Evolutionary conservation across 2,113 vertebrate species (phyloP).

Genomic region (Salvelinus alpinus): DNA sequence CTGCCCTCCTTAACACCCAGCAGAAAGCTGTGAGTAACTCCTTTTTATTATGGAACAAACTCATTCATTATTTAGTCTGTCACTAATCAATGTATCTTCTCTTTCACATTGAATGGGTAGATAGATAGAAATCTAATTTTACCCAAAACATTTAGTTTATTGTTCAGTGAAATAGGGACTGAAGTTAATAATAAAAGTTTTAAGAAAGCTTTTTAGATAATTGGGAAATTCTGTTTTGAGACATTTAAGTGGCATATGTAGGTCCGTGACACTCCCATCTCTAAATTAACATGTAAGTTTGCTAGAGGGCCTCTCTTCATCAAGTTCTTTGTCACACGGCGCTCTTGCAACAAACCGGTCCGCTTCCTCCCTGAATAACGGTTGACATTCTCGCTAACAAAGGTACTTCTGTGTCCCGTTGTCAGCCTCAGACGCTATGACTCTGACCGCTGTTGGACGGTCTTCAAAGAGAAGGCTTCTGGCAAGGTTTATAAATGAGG

Average conservation of each 20-base stretch:
- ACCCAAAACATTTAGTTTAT: no score
- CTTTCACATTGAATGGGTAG: not conserved
- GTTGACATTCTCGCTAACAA: conserved; percentile 48
- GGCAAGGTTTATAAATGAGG: not conserved
- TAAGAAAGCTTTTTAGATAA: no score
- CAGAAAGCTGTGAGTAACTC: conserved; percentile 89
- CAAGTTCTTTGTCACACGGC: conserved; percentile 4
- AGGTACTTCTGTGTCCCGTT: conserved; percentile 34
- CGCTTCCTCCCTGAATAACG: conserved; percentile 32
- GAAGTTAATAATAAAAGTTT: no score
- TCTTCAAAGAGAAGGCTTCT: conserved; percentile 21
- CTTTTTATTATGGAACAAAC: not conserved
- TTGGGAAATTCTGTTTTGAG: not conserved
- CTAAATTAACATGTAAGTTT: not conserved
- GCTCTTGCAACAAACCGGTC: conserved; percentile 13
- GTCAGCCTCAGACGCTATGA: conserved; percentile 9
- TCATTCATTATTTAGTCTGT: not conserved
- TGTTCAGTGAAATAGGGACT: no score
- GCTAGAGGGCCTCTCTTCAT: not conserved
- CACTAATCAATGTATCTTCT: not conserved
- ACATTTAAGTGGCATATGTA: not conserved
- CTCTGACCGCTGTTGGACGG: conserved; percentile 20
- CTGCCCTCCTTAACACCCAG: conserved; percentile 83
- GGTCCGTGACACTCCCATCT: not conserved
- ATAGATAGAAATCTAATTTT: not conserved